Evolutionary conservation across 2,113 vertebrate species (phyloP).

Genomic region (Hemicordylus capensis): DNA sequence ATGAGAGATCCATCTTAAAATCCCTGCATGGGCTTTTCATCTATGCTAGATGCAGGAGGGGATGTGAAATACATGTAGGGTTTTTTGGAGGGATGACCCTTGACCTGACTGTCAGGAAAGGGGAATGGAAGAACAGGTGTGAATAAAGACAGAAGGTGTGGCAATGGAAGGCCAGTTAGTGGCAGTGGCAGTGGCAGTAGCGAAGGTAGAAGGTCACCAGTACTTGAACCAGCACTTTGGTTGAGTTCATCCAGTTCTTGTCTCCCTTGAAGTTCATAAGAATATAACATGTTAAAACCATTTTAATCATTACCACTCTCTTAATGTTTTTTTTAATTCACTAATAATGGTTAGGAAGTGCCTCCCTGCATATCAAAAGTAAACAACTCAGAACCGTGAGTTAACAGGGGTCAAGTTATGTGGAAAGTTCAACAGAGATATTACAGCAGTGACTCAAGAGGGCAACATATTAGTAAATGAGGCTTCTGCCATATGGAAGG

Average conservation of each 20-base stretch:
- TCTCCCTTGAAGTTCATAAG: background rate
- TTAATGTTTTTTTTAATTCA: conserved; percentile 4
- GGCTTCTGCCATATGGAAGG: conserved; percentile 70
- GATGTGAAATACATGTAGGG: background rate
- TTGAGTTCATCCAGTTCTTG: background rate
- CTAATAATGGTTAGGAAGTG: background rate
- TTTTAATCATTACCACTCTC: conserved; percentile 10
- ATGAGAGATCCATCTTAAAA: no score
- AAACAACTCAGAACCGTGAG: conserved; percentile 44
- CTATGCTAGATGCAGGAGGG: background rate
- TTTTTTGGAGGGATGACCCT: no score
- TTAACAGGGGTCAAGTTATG: conserved; percentile 58
- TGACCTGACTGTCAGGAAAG: background rate
- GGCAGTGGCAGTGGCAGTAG: background rate
- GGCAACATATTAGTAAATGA: conserved; percentile 73
- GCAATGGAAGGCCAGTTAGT: background rate
- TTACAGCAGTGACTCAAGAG: conserved; percentile 62
- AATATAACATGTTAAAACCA: background rate
- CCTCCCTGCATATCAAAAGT: background rate
- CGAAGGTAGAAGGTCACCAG: background rate
- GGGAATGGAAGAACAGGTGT: background rate
- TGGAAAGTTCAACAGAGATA: conserved; percentile 52
- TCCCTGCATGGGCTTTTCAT: no score
- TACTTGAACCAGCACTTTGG: background rate
- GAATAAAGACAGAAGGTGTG: background rate